Evolutionary conservation across 2,888 invertebrate genomes (phyloP), one percentile per base, ranked within the genome.

Genomic region (Tenthredo scrophulariae): DNA sequence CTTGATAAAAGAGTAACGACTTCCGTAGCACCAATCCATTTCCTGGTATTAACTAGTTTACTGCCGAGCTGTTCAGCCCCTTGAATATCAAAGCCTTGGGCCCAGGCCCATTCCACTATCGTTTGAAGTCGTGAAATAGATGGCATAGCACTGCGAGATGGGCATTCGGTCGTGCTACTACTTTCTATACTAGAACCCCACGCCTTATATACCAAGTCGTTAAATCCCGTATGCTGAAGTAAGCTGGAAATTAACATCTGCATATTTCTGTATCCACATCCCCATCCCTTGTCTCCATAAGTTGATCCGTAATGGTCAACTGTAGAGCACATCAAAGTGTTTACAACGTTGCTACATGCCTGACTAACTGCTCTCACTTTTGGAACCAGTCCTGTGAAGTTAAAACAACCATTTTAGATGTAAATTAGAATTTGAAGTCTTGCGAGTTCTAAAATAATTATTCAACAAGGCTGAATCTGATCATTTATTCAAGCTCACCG

Each of bases 21-120:
- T 94, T 98, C 98, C 7, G 98, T 98, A 1, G 98, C 98, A 6
- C 98, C 98, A 88, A 98, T 98, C 98, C 98, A 98, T 92, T 98
- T 98, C 86, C 97, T 94, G 0, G 98, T 98, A 93, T 98, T 97
- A 89, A 96, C 96, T 33, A 98, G 93, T 88, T 96, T 96, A 46
- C 97, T 96, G 15, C 97, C 97, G 3, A 98, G 94, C 92, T 98
- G 98, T 90, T 97, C 97, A 26, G 97, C 96, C 37, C 98, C 98
- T 95, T 97, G 95, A 65, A 96, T 94, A 92, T 97, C 97, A 91
- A 97, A 97, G 29, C 97, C 97, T 90, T 96, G 95, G 40, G 96
- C 94, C 97, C 97, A 97, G 0, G 97, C 97, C 88, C 96, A 95
- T 91, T 98, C 98, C 33, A 98, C 97, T 89, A 97, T 95, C 87